Conservation (phyloP, 2,888 invertebrate species). For the Tiliacea aurago region DNA sequence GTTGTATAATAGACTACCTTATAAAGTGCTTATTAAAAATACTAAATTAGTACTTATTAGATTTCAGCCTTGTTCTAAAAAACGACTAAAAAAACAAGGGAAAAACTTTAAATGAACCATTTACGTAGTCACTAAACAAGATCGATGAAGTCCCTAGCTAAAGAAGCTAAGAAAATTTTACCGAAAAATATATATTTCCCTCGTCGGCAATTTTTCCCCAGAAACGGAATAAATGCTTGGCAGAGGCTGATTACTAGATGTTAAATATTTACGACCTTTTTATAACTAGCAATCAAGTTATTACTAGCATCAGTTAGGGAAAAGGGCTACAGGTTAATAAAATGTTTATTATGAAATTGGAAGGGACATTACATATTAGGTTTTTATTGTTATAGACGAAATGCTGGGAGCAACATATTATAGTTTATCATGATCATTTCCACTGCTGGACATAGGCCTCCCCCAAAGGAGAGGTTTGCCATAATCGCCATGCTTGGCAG, state of each 20-base stretch:
- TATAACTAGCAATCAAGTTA: constrained; percentile 40
- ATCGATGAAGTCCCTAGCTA: constrained; percentile 10
- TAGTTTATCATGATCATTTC: too few species aligned
- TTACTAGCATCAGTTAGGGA: constrained; percentile 19
- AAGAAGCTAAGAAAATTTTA: constrained; percentile 3
- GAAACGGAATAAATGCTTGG: constrained; percentile 14
- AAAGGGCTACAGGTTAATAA: constrained; percentile 33
- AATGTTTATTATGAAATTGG: constrained; percentile 5
- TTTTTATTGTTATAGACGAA: constrained; percentile 1
- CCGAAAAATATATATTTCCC: constrained; percentile 45
- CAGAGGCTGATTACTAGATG: constrained; percentile 35
- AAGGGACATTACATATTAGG: background rate
- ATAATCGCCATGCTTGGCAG: too few species aligned
- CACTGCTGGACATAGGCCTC: too few species aligned
- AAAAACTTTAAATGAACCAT: constrained; percentile 20
- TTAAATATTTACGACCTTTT: constrained; percentile 46
- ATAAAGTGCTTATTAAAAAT: background rate
- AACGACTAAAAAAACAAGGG: background rate
- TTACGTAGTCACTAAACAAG: constrained; percentile 32
- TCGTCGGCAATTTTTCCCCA: constrained; percentile 29
- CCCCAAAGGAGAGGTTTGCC: too few species aligned
- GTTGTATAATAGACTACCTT: background rate
- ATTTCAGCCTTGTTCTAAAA: background rate
- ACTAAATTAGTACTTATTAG: constrained; percentile 16
- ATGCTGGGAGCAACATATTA: constrained; percentile 11